phyloP scores from a whole-genome alignment of 2,797 vertebrate genomes.

The Anas georgica region DNA sequence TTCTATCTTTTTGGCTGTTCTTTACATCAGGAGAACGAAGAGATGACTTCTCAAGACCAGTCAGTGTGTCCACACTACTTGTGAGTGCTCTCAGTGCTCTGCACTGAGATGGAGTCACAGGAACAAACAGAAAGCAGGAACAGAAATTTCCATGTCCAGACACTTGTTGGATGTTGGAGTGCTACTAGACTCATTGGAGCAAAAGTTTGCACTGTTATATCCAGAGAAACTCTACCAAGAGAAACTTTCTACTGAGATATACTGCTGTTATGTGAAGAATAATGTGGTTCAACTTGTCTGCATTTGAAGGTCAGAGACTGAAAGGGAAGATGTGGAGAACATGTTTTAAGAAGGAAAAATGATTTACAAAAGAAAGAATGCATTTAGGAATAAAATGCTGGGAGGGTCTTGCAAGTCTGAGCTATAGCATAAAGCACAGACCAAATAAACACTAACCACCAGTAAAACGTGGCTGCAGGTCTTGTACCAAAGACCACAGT shows the following conservation, averaged over 20 bases:
- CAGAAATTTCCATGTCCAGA: background rate
- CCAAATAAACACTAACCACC: background rate
- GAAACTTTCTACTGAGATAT: background rate
- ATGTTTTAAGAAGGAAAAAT: background rate
- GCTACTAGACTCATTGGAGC: background rate
- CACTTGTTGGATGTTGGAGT: background rate
- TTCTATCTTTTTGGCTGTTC: background rate
- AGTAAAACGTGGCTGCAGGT: background rate
- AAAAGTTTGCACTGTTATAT: background rate
- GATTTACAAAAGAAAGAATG: background rate
- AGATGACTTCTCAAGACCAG: background rate
- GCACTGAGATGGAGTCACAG: background rate
- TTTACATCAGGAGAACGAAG: background rate
- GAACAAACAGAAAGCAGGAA: background rate
- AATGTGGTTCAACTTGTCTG: background rate
- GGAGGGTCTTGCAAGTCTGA: background rate
- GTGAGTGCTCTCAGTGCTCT: background rate
- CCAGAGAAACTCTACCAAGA: background rate
- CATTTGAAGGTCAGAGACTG: background rate
- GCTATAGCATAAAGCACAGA: background rate
- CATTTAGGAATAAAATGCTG: background rate
- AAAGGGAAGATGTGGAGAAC: background rate
- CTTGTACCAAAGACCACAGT: background rate
- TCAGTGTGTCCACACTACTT: background rate
- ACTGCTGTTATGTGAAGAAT: background rate